Percentiles rank a stretch among this genome's conserved stretches.
Evolutionary conservation across 2,113 vertebrate species (phyloP).

Genomic region (Hydrochoerus hydrochaeris): DNA sequence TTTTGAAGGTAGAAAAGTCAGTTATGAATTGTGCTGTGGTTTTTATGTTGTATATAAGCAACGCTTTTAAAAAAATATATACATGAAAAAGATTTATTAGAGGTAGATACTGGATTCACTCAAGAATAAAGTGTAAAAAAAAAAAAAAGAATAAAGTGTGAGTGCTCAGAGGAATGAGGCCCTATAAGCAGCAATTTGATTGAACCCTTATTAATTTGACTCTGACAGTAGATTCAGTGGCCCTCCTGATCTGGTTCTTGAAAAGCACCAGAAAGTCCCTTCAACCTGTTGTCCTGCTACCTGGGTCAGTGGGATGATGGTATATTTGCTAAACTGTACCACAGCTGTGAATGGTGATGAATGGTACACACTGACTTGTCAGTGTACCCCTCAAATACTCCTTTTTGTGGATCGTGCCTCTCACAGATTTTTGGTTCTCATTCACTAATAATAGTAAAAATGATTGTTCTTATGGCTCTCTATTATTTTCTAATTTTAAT

Average conservation of each 20-base stretch:
- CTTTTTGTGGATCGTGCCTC: not conserved
- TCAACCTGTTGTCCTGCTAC: not conserved
- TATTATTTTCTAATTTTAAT: conserved; percentile 34
- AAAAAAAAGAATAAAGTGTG: not conserved
- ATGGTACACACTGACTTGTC: not conserved
- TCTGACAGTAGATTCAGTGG: not conserved
- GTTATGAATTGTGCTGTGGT: not conserved
- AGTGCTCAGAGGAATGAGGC: not conserved
- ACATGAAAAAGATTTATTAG: not conserved
- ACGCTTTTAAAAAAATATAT: not conserved
- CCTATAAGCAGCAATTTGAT: not conserved
- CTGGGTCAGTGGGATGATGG: not conserved
- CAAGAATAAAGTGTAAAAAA: not conserved
- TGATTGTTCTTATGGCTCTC: not conserved
- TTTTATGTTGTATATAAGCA: not conserved
- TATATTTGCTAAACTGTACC: not conserved
- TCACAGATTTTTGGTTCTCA: not conserved
- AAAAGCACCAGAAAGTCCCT: not conserved
- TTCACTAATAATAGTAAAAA: not conserved
- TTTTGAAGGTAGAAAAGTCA: not conserved
- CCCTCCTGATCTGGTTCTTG: not conserved
- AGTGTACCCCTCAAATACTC: not conserved
- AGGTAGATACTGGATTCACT: too few relatives aligned
- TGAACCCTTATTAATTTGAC: not conserved
- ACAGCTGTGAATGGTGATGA: not conserved